Percentiles rank a stretch among this genome's conserved stretches.
phyloP scores from a whole-genome alignment of 2,888 invertebrate species.

The Ryuthela nishihirai region DNA sequence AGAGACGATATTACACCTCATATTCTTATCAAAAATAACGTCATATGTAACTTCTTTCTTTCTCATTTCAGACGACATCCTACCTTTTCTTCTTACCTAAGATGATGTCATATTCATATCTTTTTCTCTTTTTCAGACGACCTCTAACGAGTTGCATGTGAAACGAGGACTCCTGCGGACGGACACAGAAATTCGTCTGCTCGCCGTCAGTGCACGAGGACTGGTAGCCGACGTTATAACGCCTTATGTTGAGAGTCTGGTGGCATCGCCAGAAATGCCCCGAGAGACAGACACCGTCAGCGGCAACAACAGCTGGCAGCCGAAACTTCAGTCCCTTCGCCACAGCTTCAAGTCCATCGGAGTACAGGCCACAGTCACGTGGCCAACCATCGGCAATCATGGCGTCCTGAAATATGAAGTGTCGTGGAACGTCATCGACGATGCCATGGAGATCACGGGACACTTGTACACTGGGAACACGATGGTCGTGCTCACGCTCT shows the following conservation, averaged over 20 bases:
- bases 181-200: slow-evolving; percentile 13
- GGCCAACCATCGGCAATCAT: slow-evolving; percentile 11
- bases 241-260: slow-evolving; percentile 8
- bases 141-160: slow-evolving; percentile 6
- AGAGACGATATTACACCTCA: no score
- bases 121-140: slow-evolving; percentile 8
- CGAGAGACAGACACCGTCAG: no score
- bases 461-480: slow-evolving; percentile 29
- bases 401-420: slow-evolving; percentile 27
- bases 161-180: neutral
- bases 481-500: slow-evolving; percentile 23
- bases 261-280: neutral
- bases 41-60: no score
- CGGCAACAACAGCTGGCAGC: slow-evolving; percentile 8
- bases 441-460: slow-evolving; percentile 34
- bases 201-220: slow-evolving; percentile 16
- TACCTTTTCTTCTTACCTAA: neutral
- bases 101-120: neutral
- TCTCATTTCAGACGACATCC: no score
- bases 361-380: slow-evolving; percentile 22
- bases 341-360: slow-evolving; percentile 1
- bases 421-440: slow-evolving; percentile 31
- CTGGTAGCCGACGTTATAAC: slow-evolving; percentile 8
- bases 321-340: slow-evolving; percentile 11
- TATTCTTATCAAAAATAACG: no score